Base-by-base conservation (phyloP, 2,888 invertebrate species). In the Nezara viridula region DNA sequence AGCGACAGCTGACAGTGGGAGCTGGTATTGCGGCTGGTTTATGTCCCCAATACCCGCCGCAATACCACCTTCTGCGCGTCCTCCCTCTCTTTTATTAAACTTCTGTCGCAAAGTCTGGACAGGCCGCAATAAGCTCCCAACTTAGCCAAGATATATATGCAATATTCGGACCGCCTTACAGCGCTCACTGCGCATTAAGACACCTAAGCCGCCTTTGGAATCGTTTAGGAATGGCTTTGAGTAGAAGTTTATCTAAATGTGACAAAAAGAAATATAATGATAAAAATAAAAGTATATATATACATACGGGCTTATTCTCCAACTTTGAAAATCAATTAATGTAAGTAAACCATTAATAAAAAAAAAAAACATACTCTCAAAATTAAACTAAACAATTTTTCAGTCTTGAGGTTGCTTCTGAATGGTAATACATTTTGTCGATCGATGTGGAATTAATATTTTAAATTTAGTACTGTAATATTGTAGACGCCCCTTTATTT, bases 1-100 rank as follows among this genome's bases (percentile, higher is more conserved):
- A 44, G 81, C 40, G 81, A 81, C 81, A 81, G 81, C 44, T 81
- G 81, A 81, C 81, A 81, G 44, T 44, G 12, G 81, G 44, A 81
- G 81, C n/a, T 81, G 81, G 81, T 81, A 81, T 81, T 81, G 81
- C 81, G 81, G 81, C 44, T 81, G 81, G 81, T 81, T 81, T 81
- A 81, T 81, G 81, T n/a, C 44, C 40, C 81, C 81, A 81, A 81
- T 81, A 81, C 44, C 81, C 81, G 44, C 81, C 81, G 81, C 81
- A 81, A 40, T 81, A n/a, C 81, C 44, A 81, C 81, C 40, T 77
- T n/a, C 81, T 47, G 44, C 81, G 44, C 81, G 40, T 44, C 81
- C 40, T 81, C 81, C 81, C 81, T 81, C 81, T 81, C 81, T 81
- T 81, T 81, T 81, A 81, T 81, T 81, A 81, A 81, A 81, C 10